Percentiles rank a stretch among this genome's conserved stretches.
Conservation (phyloP, 1,140 invertebrate species). For the Chrysopa pallens region DNA sequence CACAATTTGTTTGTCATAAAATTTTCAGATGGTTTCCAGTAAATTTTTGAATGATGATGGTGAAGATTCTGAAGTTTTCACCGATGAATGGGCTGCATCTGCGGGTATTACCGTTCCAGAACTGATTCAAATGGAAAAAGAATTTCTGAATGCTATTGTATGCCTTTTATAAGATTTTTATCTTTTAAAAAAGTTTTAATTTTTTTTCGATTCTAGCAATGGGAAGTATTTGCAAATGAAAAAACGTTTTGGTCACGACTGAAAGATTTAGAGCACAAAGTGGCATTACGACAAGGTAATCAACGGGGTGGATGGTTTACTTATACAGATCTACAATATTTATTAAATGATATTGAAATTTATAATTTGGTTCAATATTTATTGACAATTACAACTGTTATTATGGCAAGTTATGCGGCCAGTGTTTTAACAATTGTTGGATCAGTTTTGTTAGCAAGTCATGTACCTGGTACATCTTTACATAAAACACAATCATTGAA, state of each 20-base stretch:
- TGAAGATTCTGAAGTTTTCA: conserved; percentile 72
- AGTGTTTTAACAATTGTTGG: conserved; percentile 50
- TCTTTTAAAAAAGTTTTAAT: conserved; percentile 3
- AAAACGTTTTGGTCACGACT: conserved; percentile 52
- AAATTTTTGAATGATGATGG: conserved; percentile 89
- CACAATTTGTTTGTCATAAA: conserved; percentile 6
- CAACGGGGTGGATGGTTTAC: conserved; percentile 61
- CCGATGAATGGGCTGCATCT: conserved; percentile 74
- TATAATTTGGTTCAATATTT: conserved; percentile 31
- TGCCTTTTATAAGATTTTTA: conserved; percentile 17
- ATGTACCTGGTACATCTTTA: conserved; percentile 29
- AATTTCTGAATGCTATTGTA: conserved; percentile 83
- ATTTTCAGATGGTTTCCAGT: conserved; percentile 76
- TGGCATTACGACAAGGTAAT: conserved; percentile 51
- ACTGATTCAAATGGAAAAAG: conserved; percentile 67
- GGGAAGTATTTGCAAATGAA: conserved; percentile 60
- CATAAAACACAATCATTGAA: conserved; percentile 2
- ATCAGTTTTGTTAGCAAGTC: conserved; percentile 42
- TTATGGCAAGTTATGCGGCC: conserved; percentile 50
- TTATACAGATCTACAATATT: conserved; percentile 56
- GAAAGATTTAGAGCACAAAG: conserved; percentile 41
- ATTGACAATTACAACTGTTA: conserved; percentile 39
- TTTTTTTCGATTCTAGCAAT: conserved; percentile 40
- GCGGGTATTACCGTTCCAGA: conserved; percentile 51
- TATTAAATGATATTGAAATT: conserved; percentile 34